Evolutionary conservation across 2,113 vertebrate species (phyloP).

Genomic region (Notarius lentiginosus): DNA sequence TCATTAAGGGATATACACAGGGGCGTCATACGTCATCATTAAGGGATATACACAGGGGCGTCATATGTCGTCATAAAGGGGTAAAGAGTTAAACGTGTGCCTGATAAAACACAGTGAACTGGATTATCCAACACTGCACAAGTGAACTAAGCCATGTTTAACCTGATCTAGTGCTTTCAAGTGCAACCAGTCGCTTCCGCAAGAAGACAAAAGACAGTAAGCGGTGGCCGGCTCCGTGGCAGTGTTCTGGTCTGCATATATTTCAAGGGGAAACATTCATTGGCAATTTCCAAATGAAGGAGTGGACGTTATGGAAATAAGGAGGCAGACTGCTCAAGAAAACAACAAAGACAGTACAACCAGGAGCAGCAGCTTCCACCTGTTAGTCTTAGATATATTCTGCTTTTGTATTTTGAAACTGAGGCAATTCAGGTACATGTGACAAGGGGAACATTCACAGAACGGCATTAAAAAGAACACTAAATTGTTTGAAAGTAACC

Average conservation of each 20-base stretch:
- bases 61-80: too few species aligned
- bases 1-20: too few species aligned
- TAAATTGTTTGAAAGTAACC: background rate
- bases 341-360: constrained; percentile 45
- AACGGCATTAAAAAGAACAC: constrained; percentile 27
- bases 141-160: background rate
- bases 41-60: too few species aligned
- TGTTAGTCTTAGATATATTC: background rate
- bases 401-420: background rate
- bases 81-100: background rate
- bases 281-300: constrained; percentile 60
- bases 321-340: constrained; percentile 25
- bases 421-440: background rate
- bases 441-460: background rate
- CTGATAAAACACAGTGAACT: background rate
- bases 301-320: constrained; percentile 57
- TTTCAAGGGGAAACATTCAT: constrained; percentile 69
- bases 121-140: background rate
- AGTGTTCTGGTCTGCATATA: constrained; percentile 74
- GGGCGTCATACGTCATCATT: too few species aligned
- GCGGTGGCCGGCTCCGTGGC: constrained; percentile 45
- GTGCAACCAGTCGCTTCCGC: background rate
- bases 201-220: constrained; percentile 28
- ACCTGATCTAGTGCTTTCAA: background rate
- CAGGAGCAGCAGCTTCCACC: constrained; percentile 1